Percentiles rank a stretch among this genome's conserved stretches.
These are phyloP conservation scores for Tympanoctomys barrerae DNA, from an alignment of 2,797 vertebrate genomes.

Conservation along the genomic window DNA sequence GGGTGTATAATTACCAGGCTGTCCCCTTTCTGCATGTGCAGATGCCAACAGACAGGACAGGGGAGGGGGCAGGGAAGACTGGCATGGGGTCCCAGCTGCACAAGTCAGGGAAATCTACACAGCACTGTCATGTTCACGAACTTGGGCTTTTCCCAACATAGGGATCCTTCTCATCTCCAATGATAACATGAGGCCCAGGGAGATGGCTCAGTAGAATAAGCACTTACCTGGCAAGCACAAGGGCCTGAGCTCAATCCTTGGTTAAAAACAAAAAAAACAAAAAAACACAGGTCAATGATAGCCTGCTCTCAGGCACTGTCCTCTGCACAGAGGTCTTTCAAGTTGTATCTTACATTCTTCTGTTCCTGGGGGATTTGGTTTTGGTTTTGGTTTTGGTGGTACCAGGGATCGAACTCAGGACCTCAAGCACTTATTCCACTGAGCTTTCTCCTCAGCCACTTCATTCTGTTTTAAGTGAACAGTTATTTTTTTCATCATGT, in stretches of 20 bases:
- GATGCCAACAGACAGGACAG: not conserved
- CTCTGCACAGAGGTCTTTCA: not conserved
- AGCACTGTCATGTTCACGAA: not conserved
- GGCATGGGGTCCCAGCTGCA: not conserved
- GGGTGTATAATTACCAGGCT: not conserved
- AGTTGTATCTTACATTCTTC: not conserved
- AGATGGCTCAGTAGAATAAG: too few species aligned
- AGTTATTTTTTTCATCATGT: not conserved
- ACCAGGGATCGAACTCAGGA: too few species aligned
- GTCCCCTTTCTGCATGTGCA: not conserved
- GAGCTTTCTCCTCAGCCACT: not conserved
- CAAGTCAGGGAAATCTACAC: constrained; percentile 1
- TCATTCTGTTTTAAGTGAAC: not conserved
- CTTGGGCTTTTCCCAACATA: not conserved
- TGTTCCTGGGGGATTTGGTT: too few species aligned
- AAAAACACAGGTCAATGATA: not conserved
- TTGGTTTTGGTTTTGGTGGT: too few species aligned
- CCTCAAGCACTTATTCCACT: too few species aligned
- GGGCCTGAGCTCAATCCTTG: too few species aligned
- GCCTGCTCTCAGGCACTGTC: not conserved
- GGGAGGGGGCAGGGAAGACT: not conserved
- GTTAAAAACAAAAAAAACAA: too few species aligned
- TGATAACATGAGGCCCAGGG: too few species aligned
- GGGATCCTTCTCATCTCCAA: not conserved
- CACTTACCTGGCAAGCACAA: too few species aligned